Percentiles rank a stretch among this genome's conserved stretches.
These are phyloP conservation scores for Nezara viridula DNA, from an alignment of 2,888 invertebrate species.

Conservation along the genomic window DNA sequence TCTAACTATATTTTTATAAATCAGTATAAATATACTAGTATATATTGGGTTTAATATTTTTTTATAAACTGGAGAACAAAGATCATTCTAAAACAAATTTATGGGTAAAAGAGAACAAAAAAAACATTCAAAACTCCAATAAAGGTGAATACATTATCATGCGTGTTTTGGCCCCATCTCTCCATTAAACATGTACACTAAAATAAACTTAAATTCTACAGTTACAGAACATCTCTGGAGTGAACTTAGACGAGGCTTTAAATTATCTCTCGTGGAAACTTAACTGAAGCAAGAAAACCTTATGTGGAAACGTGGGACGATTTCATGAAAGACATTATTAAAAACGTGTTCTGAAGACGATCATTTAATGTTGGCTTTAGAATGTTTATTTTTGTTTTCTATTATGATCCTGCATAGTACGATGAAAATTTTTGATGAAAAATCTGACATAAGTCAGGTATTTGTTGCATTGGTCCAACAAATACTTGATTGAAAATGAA, in stretches of 20 bases:
- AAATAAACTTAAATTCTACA: not conserved
- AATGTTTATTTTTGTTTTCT: not conserved
- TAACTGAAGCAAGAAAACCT: not conserved
- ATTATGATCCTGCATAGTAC: too few species aligned
- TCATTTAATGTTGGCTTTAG: not conserved
- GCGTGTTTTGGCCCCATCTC: not conserved
- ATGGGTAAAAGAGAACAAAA: too few species aligned
- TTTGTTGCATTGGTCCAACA: not conserved
- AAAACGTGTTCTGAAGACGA: not conserved
- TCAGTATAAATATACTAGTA: too few species aligned
- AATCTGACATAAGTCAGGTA: not conserved
- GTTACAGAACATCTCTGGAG: not conserved
- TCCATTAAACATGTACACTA: not conserved
- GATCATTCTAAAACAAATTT: too few species aligned
- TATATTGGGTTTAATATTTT: too few species aligned
- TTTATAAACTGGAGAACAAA: too few species aligned
- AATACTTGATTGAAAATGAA: not conserved
- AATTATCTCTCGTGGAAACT: not conserved
- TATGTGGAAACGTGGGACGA: not conserved
- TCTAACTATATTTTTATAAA: too few species aligned
- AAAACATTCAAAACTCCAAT: not conserved
- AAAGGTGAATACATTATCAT: not conserved
- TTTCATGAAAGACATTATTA: not conserved
- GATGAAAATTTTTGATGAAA: too few species aligned
- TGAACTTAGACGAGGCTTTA: not conserved